phyloP scores from a whole-genome alignment of 2,113 vertebrate species.

The Triplophysa tibetana region DNA sequence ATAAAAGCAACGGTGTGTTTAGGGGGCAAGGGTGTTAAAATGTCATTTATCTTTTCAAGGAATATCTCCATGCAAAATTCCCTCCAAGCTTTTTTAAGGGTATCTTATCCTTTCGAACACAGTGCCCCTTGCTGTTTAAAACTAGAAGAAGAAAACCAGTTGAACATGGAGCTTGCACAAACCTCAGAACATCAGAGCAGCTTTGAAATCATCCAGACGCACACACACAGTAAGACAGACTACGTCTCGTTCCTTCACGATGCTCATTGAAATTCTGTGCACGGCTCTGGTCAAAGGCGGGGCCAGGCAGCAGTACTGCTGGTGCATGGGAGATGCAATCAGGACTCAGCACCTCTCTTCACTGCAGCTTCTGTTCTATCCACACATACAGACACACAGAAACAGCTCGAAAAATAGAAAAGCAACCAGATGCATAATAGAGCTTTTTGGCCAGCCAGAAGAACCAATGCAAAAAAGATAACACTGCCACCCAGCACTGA shows the following conservation, averaged over 20 bases:
- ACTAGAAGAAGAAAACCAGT: not conserved
- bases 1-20: too few relatives aligned
- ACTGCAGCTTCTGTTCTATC: slow-evolving; percentile 6
- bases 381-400: slow-evolving; percentile 9
- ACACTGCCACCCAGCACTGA: slow-evolving; percentile 18
- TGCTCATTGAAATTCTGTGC: slow-evolving; percentile 72
- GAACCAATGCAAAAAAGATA: slow-evolving; percentile 23
- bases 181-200: slow-evolving; percentile 15
- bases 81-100: not conserved
- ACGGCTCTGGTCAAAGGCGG: slow-evolving; percentile 67
- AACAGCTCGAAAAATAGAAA: slow-evolving; percentile 23
- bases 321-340: slow-evolving; percentile 26
- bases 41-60: too few relatives aligned
- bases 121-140: not conserved
- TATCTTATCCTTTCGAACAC: not conserved
- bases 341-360: slow-evolving; percentile 13
- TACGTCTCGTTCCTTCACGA: slow-evolving; percentile 36
- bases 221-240: slow-evolving; percentile 7
- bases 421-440: slow-evolving; percentile 28
- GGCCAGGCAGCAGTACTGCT: slow-evolving; percentile 38
- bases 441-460: not conserved
- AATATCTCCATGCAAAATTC: not conserved
- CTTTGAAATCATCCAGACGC: slow-evolving; percentile 22
- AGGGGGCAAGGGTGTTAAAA: too few relatives aligned
- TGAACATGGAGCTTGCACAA: not conserved